Conservation (phyloP, 2,113 vertebrate genomes). For the Microcebus tavaratra region DNA sequence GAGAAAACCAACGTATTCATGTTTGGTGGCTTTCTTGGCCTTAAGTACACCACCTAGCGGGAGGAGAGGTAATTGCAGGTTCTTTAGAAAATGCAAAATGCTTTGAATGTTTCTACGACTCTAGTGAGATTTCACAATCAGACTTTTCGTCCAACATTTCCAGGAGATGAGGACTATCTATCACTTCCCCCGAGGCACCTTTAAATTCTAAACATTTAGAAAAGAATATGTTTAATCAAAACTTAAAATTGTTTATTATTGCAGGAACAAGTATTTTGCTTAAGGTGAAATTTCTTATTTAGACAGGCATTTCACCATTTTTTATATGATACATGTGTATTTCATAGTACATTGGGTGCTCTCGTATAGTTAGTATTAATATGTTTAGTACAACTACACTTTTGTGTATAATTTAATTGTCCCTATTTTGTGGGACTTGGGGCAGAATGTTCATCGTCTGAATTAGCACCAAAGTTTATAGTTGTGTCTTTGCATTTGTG, state of each 20-base stretch:
- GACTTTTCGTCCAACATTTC: background rate
- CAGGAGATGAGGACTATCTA: background rate
- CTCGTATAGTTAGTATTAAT: background rate
- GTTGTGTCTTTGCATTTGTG: background rate
- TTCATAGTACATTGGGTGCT: background rate
- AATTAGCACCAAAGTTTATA: background rate
- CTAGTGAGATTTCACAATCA: background rate
- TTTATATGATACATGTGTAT: background rate
- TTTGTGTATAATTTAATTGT: background rate
- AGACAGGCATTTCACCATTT: background rate
- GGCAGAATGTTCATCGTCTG: background rate
- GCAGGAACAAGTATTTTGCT: background rate
- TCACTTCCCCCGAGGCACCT: background rate
- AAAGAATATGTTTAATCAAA: background rate
- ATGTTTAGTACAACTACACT: background rate
- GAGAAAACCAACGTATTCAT: background rate
- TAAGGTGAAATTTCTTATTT: background rate
- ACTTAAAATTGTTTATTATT: background rate
- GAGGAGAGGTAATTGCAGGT: background rate
- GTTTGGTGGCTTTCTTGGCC: background rate
- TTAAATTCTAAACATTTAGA: slow-evolving; percentile 25
- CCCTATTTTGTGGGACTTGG: background rate
- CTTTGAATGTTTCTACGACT: background rate
- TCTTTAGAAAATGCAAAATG: background rate
- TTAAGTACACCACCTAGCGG: background rate